Evolutionary conservation across 2,888 invertebrate genomes (phyloP).

Genomic region (Netelia inedita): DNA sequence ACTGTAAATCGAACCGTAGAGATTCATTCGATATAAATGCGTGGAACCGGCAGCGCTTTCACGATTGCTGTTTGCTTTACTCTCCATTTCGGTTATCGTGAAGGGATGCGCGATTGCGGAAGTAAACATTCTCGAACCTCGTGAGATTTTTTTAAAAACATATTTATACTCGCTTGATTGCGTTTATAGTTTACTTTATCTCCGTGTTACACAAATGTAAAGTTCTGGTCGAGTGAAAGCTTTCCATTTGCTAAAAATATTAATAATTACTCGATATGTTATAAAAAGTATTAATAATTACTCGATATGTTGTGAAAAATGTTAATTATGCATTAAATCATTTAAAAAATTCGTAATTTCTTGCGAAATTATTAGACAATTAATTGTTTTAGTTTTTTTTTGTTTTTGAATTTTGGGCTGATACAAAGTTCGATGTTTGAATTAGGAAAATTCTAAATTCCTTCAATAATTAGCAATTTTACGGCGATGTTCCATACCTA

Average conservation of each 20-base stretch:
- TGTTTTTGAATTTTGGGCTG: too few relatives aligned
- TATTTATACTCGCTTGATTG: constrained; percentile 24
- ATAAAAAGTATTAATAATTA: too few relatives aligned
- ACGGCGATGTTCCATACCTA: background rate
- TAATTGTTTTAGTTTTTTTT: too few relatives aligned
- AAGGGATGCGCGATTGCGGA: constrained; percentile 27
- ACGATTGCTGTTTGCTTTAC: constrained; percentile 52
- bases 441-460: too few relatives aligned
- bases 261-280: too few relatives aligned
- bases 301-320: too few relatives aligned
- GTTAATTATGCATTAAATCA: too few relatives aligned
- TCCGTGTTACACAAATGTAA: background rate
- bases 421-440: too few relatives aligned
- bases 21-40: constrained; percentile 19
- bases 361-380: too few relatives aligned
- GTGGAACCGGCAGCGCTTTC: background rate
- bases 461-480: too few relatives aligned
- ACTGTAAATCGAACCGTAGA: constrained; percentile 33
- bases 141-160: constrained; percentile 3
- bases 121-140: constrained; percentile 29
- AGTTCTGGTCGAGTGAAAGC: background rate
- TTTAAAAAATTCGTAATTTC: too few relatives aligned
- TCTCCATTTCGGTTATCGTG: constrained; percentile 42
- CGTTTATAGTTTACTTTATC: constrained; percentile 4
- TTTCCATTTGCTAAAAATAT: too few relatives aligned